Base-by-base conservation (phyloP, 92 coral and sea anemone species). In the Metridium senile region DNA sequence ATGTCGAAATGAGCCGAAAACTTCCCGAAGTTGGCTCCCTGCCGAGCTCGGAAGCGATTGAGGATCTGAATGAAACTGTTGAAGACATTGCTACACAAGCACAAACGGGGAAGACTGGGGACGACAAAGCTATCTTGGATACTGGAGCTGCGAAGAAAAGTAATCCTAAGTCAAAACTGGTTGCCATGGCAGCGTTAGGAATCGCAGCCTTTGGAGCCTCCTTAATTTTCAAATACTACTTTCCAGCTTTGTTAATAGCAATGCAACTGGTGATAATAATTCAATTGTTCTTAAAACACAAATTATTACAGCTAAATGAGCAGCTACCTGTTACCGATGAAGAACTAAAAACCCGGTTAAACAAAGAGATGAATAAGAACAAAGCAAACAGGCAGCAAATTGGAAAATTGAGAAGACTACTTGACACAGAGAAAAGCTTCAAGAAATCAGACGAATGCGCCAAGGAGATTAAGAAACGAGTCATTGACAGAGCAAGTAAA, bases 381-480 rank as follows among this genome's bases (percentile, higher is more conserved):
- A 83, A 84, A 76, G 70, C 85, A 11, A 78, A 89, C 62, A 84
- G 90, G 63, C 68, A 78, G 33, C 89, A 91, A 26, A 77, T 59
- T 26, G 91, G 80, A 39, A 92, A 92, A 70, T 82, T 92, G 21
- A 92, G 85, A 82, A 83, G 81, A 70, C 83, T 92, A 26, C 80
- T 89, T 25, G 80, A 74, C 64, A 84, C 97, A 17, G 97, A 89
- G 62, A 89, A 84, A 53, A 82, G 84, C 46, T 82, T 86, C 47
- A 89, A 89, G 73, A 86, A 79, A 66, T 82, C 97, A 0, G 97
- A 92, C 59, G 97, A 89, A 66, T 78, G 75, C 25, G 97, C 90
- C 19, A 71, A 72, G n/a, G 91, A 76, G 29, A 82, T 92, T 13
- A 82, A 90, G 52, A 81, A 85, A 61, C 68, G 91, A 64, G 49